Conservation (phyloP, 2,113 vertebrate species). For the Sisor rabdophorus region DNA sequence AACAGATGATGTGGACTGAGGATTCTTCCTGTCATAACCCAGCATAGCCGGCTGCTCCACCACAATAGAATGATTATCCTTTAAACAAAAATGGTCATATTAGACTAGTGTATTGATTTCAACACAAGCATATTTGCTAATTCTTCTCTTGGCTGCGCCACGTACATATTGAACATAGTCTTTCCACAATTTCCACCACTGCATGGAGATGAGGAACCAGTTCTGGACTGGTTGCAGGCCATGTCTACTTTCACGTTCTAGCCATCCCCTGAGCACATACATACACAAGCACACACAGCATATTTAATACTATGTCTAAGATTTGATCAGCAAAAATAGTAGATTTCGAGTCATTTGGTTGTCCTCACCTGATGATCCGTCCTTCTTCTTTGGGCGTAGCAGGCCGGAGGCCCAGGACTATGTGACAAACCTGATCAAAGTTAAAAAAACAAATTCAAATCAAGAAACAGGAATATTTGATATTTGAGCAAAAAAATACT, state of each 20-base stretch:
- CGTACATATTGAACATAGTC: conserved; percentile 98
- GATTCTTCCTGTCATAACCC: conserved; percentile 73
- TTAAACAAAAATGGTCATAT: conserved; percentile 26
- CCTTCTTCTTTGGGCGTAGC: conserved; percentile 94
- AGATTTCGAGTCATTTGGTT: background rate
- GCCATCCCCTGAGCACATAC: conserved; percentile 80
- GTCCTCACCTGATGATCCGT: conserved; percentile 87
- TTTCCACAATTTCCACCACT: conserved; percentile 99
- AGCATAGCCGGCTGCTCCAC: conserved; percentile 86
- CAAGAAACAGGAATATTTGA: background rate
- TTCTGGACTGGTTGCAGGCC: conserved; percentile 89
- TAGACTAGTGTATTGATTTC: conserved; percentile 10
- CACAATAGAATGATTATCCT: conserved; percentile 88
- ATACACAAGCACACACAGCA: conserved; percentile 17
- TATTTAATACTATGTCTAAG: background rate
- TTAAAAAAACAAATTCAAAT: background rate
- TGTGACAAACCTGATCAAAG: conserved; percentile 86
- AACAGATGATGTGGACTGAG: conserved; percentile 62
- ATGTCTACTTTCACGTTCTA: conserved; percentile 93
- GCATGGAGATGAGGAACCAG: conserved; percentile 98
- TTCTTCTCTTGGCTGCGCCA: conserved; percentile 40
- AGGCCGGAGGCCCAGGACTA: conserved; percentile 90
- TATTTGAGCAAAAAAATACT: background rate
- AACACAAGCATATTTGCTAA: background rate
- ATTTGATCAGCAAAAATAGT: background rate